Evolutionary conservation across 2,797 vertebrate genomes (phyloP).

Genomic region (Brachyrhaphis roseni): DNA sequence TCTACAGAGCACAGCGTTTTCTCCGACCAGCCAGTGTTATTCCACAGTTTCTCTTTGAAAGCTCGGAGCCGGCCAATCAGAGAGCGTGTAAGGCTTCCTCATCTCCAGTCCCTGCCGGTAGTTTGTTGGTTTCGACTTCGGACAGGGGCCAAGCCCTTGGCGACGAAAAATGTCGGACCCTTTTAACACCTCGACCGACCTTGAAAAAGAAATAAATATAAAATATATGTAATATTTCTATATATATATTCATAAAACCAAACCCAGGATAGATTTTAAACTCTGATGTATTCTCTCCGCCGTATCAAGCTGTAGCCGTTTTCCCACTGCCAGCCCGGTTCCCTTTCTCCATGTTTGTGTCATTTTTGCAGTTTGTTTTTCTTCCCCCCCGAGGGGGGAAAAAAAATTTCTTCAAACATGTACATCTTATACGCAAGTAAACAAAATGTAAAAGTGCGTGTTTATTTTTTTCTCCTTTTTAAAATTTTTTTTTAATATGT

Average conservation of each 20-base stretch:
- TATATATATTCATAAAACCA: conserved; percentile 84
- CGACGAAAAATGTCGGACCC: conserved; percentile 73
- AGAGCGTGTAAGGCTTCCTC: conserved; percentile 77
- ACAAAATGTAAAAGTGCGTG: conserved; percentile 87
- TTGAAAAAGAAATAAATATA: conserved; percentile 83
- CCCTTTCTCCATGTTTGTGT: conserved; percentile 59
- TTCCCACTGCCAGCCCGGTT: conserved; percentile 57
- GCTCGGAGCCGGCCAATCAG: conserved; percentile 67
- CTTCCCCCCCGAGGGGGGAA: conserved; percentile 30
- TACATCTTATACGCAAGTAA: conserved; percentile 84
- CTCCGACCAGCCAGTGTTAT: conserved; percentile 65
- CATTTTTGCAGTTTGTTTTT: conserved; percentile 78
- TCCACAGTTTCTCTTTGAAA: conserved; percentile 52
- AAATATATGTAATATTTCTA: conserved; percentile 82
- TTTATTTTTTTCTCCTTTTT: conserved; percentile 74
- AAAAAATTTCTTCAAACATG: conserved; percentile 80
- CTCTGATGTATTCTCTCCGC: conserved; percentile 71
- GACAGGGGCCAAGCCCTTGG: conserved; percentile 70
- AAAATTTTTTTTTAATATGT: conserved; percentile 69
- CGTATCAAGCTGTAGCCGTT: conserved; percentile 66
- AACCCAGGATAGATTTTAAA: conserved; percentile 78
- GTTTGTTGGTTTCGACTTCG: conserved; percentile 65
- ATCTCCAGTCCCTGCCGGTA: conserved; percentile 71
- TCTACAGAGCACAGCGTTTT: conserved; percentile 58
- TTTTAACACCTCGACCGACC: conserved; percentile 66